These are phyloP conservation scores for Lithosia quadra DNA, from an alignment of 2,888 invertebrate genomes.

Conservation along the genomic window DNA sequence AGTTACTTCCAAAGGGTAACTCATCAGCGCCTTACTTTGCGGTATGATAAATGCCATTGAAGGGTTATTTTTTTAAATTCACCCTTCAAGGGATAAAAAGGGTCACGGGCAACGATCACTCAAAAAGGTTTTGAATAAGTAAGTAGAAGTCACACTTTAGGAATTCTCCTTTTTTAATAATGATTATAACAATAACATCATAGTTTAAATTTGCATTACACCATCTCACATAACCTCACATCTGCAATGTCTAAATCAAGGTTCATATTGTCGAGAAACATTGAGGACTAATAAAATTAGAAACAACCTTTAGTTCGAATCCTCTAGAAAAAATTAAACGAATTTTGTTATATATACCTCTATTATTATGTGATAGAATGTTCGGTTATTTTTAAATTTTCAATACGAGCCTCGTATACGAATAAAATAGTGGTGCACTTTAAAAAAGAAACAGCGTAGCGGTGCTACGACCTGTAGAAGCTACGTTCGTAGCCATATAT, in stretches of 20 bases:
- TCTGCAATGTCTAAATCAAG: neutral
- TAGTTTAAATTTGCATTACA: too few species aligned
- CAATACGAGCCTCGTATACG: neutral
- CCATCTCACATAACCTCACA: neutral
- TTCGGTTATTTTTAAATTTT: too few species aligned
- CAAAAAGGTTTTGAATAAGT: neutral
- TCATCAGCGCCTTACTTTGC: slow-evolving; percentile 28
- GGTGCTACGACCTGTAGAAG: neutral
- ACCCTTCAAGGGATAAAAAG: neutral
- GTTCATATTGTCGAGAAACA: too few species aligned
- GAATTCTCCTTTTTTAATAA: neutral
- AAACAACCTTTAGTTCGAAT: too few species aligned
- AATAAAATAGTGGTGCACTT: neutral
- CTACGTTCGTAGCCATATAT: neutral
- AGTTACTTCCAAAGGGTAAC: slow-evolving; percentile 45
- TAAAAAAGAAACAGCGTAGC: neutral
- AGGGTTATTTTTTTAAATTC: slow-evolving; percentile 25
- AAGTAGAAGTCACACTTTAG: neutral
- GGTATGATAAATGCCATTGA: slow-evolving; percentile 23
- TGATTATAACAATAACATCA: neutral
- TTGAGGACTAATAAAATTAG: neutral
- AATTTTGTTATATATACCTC: neutral
- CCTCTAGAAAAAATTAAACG: too few species aligned
- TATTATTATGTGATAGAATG: too few species aligned
- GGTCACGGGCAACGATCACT: neutral